These are phyloP conservation scores for Onychostoma macrolepis DNA, from an alignment of 2,113 vertebrate species.

Conservation along the genomic window DNA sequence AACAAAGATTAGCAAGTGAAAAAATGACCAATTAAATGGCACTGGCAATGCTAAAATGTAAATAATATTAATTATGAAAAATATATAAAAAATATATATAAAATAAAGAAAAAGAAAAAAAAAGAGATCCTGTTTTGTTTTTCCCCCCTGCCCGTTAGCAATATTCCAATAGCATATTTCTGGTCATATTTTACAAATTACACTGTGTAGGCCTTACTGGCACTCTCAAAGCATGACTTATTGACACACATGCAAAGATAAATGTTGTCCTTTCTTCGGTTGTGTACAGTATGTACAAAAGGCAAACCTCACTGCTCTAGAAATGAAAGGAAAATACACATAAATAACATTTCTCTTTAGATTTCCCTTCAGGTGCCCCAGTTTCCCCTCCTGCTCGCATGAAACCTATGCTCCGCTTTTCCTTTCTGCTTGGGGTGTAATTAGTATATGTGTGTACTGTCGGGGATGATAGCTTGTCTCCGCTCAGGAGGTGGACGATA, in stretches of 20 bases:
- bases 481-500: slow-evolving; percentile 61
- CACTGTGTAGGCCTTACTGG: background rate
- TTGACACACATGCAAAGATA: background rate
- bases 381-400: slow-evolving; percentile 26
- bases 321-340: slow-evolving; percentile 17
- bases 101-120: too few relatives aligned
- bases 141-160: too few relatives aligned
- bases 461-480: slow-evolving; percentile 54
- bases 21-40: background rate
- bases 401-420: slow-evolving; percentile 35
- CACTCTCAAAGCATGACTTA: background rate
- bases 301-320: background rate
- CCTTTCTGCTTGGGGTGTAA: slow-evolving; percentile 39
- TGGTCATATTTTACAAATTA: background rate
- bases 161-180: too few relatives aligned
- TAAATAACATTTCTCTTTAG: slow-evolving; percentile 29
- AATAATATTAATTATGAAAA: background rate
- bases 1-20: background rate
- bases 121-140: too few relatives aligned
- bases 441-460: slow-evolving; percentile 50
- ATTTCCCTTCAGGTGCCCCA: slow-evolving; percentile 34
- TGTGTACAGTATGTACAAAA: background rate
- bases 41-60: background rate
- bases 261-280: background rate
- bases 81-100: background rate